These are phyloP conservation scores for Scolopax bukidnonensis DNA, from an alignment of 2,797 vertebrate genomes.

Conservation along the genomic window DNA sequence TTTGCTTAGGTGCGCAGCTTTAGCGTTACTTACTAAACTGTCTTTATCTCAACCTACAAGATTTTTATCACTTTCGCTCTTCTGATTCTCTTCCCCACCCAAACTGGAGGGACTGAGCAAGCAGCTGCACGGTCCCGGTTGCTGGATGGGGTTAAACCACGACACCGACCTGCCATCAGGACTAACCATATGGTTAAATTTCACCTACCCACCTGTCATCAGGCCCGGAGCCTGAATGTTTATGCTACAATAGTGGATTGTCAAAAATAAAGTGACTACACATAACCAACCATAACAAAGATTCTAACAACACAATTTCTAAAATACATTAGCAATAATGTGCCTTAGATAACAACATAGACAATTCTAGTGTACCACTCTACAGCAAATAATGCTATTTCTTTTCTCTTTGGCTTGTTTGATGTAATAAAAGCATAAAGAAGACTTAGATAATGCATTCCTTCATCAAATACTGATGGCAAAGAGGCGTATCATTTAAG, in stretches of 20 bases:
- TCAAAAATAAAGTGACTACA: neutral
- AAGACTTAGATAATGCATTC: neutral
- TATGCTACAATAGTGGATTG: neutral
- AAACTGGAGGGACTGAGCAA: neutral
- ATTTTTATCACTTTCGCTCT: neutral
- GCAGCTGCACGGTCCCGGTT: neutral
- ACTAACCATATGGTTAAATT: neutral
- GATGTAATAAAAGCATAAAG: neutral
- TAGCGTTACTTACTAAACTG: neutral
- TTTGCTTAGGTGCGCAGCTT: neutral
- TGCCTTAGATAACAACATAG: neutral
- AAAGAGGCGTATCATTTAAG: neutral
- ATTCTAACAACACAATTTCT: neutral
- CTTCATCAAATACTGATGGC: neutral
- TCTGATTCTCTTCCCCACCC: neutral
- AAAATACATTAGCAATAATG: neutral
- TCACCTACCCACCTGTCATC: neutral
- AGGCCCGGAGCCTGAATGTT: neutral
- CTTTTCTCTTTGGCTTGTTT: neutral
- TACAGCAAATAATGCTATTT: neutral
- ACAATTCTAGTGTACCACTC: neutral
- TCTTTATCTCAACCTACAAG: neutral
- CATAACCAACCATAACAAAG: neutral
- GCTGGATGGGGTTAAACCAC: neutral
- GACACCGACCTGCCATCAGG: neutral